A percentile compares a stretch with the other conserved stretches of the same genome.
Conservation (phyloP, 2,888 invertebrate species). For the Torymus texanus region DNA sequence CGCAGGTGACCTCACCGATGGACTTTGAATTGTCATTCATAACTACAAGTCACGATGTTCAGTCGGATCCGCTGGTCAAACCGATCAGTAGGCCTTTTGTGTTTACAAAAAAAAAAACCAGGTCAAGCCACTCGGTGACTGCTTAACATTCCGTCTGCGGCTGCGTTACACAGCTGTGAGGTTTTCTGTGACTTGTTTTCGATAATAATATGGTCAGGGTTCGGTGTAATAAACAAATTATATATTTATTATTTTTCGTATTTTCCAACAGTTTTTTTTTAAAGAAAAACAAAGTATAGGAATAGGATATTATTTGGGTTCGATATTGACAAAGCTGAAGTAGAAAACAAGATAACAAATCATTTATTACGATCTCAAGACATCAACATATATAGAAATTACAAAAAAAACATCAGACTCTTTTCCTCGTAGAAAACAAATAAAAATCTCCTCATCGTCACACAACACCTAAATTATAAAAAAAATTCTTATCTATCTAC, state of each 20-base stretch:
- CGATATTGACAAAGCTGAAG: no score
- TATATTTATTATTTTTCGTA: no score
- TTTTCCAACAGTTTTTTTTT: no score
- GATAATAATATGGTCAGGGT: no score
- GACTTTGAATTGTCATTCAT: background rate
- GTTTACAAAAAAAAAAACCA: background rate
- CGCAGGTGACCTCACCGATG: background rate
- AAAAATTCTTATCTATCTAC: no score
- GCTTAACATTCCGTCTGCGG: no score
- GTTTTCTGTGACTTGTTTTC: no score
- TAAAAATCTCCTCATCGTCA: background rate
- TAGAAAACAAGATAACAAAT: background rate
- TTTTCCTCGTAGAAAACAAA: background rate
- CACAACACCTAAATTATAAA: background rate
- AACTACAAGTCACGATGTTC: slow-evolving; percentile 3
- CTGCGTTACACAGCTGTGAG: no score
- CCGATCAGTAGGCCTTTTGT: background rate
- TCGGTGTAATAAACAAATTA: no score
- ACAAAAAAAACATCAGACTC: background rate
- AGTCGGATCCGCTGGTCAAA: background rate
- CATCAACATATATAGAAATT: background rate
- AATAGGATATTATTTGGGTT: background rate
- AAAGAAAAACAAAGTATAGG: no score
- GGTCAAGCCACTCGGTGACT: background rate
- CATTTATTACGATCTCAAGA: slow-evolving; percentile 26